phyloP scores from a whole-genome alignment of 2,113 vertebrate species.

The Circaetus gallicus region DNA sequence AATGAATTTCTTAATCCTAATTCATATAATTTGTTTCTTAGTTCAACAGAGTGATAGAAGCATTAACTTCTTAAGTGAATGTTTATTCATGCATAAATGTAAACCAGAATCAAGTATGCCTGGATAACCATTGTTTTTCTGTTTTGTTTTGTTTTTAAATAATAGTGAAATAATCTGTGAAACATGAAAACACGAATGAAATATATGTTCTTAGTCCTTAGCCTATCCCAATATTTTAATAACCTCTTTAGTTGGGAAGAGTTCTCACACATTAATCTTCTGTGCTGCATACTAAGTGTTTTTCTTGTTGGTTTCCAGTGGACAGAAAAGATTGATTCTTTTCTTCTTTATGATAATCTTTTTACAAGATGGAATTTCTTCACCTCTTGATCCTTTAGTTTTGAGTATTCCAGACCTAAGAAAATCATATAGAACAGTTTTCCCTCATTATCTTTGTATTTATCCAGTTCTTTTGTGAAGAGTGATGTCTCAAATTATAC shows the following conservation, averaged over 20 bases:
- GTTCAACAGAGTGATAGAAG: background rate
- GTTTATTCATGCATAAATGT: background rate
- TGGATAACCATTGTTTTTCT: background rate
- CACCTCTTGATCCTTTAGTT: background rate
- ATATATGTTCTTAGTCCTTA: background rate
- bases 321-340: too few relatives aligned
- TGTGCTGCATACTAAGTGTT: too few relatives aligned
- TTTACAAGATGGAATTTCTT: background rate
- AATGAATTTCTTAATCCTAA: background rate
- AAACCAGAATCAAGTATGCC: background rate
- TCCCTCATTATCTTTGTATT: background rate
- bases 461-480: background rate
- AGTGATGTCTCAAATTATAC: background rate
- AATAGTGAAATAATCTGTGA: background rate
- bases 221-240: background rate
- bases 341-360: background rate
- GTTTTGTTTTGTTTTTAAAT: background rate
- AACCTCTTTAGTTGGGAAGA: background rate
- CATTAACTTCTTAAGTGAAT: background rate
- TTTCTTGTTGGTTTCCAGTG: background rate
- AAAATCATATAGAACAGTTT: background rate
- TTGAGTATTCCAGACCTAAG: background rate
- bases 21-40: background rate
- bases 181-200: background rate
- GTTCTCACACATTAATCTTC: background rate